Base-by-base conservation (phyloP, 2,888 invertebrate genomes). In the Steinernema hermaphroditum region DNA sequence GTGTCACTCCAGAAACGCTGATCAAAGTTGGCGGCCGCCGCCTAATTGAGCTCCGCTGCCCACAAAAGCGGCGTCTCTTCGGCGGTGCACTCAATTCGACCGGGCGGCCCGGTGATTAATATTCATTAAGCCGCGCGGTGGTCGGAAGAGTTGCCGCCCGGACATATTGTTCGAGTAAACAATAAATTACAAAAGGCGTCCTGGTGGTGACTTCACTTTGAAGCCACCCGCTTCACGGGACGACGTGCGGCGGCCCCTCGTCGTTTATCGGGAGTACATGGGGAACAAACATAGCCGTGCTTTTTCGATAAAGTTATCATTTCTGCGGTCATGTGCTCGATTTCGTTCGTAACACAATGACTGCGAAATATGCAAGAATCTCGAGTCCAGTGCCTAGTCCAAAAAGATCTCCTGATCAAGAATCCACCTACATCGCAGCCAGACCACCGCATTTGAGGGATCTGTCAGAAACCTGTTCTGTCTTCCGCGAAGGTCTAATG, bases 161-260 rank as follows among this genome's bases (percentile, higher is more conserved):
- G 54, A 62, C 32, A 29, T 62, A 62, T 62, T 62, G 62, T 62
- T 62, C 62, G 27, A 27, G 62, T 62, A 32, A 32, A 62, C 62
- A 62, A 62, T 62, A 62, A 62, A 62, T 62, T 62, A 62, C 62
- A 62, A 62, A 62, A 62, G 62, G 62, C 62, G 29, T 62, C 62
- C 54, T 54, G 62, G 62, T 62, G 32, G 62, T 27, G 62, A 62
- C 62, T 32, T 62, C 62, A 19, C 62, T 62, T 62, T 62, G 62
- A 19, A 29, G 62, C 24, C 27, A 27, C 29, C 62, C 27, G 62
- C 46, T 46, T 12, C 43, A 16, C 43, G 16, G 6, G 46, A 6
- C 46, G 46, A 16, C 46, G 46, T n/a, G 16, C 6, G 6, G 46
- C 46, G 46, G 46, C 46, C 46, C 46, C 46, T 4, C 16, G 46